phyloP scores from a whole-genome alignment of 1,140 invertebrate genomes.

The Zaprionus nigranus region DNA sequence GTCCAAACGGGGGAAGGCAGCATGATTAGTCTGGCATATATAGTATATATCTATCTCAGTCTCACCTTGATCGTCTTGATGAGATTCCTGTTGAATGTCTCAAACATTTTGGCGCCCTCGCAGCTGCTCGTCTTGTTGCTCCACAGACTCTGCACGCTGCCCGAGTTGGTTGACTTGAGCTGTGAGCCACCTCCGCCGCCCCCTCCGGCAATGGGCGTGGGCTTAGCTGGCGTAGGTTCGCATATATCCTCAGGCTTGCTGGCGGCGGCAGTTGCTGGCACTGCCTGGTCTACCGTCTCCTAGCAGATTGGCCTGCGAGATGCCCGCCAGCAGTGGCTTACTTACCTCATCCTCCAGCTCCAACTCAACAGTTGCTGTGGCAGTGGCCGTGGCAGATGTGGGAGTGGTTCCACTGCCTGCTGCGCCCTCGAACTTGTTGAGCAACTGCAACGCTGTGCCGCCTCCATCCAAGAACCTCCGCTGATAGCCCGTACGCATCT shows the following conservation, averaged over 20 bases:
- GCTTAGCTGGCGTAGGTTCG: slow-evolving; percentile 50
- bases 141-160: slow-evolving; percentile 82
- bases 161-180: slow-evolving; percentile 72
- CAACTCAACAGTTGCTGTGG: not conserved
- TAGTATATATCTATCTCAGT: not conserved
- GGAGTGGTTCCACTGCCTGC: not conserved
- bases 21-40: not conserved
- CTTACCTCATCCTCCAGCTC: slow-evolving; percentile 71
- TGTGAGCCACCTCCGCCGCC: slow-evolving; percentile 44
- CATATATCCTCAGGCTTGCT: slow-evolving; percentile 69
- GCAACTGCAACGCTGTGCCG: slow-evolving; percentile 71
- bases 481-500: slow-evolving; percentile 63
- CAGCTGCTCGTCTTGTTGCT: slow-evolving; percentile 81
- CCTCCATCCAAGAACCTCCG: slow-evolving; percentile 74
- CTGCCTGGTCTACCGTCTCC: slow-evolving; percentile 18
- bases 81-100: slow-evolving; percentile 83
- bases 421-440: slow-evolving; percentile 45
- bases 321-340: slow-evolving; percentile 65
- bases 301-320: slow-evolving; percentile 63
- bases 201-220: slow-evolving; percentile 19
- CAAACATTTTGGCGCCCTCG: slow-evolving; percentile 84
- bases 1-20: not conserved
- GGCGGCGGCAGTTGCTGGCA: not conserved
- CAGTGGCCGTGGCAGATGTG: not conserved
- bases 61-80: slow-evolving; percentile 84